phyloP scores from a whole-genome alignment of 2,888 invertebrate species.

The Tipula helvola region DNA sequence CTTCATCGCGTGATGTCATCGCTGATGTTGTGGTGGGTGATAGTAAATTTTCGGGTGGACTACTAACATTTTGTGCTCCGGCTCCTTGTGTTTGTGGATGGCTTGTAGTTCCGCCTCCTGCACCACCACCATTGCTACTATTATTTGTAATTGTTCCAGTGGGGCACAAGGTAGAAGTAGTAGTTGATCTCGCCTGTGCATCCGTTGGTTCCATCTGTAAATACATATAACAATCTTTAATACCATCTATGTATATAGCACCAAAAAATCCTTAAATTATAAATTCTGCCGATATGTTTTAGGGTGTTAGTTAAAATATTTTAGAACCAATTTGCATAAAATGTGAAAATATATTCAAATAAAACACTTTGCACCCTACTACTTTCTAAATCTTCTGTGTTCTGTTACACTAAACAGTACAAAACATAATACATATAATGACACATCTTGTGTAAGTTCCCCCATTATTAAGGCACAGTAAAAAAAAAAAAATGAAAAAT shows the following conservation, averaged over 20 bases:
- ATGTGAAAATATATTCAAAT: not conserved
- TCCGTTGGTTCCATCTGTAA: slow-evolving; percentile 17
- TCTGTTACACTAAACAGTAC: not conserved
- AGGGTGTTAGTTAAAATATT: not conserved
- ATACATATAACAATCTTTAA: not conserved
- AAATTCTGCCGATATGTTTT: not conserved
- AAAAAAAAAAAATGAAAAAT: not conserved
- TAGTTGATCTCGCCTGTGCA: slow-evolving; percentile 12
- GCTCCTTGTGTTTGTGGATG: not conserved
- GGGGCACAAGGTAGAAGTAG: slow-evolving; percentile 11
- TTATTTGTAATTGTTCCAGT: slow-evolving; percentile 11
- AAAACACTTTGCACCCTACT: not conserved
- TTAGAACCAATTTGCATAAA: not conserved
- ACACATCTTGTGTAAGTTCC: not conserved
- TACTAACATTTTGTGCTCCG: slow-evolving; percentile 14
- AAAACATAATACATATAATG: not conserved
- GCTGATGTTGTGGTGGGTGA: slow-evolving; percentile 36
- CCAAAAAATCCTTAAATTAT: not conserved
- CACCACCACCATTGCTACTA: not conserved
- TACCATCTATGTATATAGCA: not conserved
- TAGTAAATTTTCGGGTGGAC: slow-evolving; percentile 19
- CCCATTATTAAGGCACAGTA: not conserved
- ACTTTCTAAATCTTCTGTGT: not conserved
- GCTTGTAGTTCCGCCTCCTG: not conserved
- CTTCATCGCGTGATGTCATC: slow-evolving; percentile 56